These are phyloP conservation scores for Drosophila punjabiensis DNA, from an alignment of 1,140 invertebrate genomes.

Conservation along the genomic window DNA sequence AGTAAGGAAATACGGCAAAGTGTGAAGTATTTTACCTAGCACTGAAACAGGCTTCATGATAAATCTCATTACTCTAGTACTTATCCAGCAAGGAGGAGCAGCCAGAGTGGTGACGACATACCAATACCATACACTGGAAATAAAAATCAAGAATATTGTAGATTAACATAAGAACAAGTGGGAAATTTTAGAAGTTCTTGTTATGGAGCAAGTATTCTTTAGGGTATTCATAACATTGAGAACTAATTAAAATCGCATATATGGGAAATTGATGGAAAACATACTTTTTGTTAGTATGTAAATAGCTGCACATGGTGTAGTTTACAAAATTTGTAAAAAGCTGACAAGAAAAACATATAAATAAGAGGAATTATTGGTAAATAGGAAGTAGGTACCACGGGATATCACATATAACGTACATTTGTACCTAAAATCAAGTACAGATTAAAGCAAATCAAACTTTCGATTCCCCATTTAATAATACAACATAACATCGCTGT, in stretches of 20 bases:
- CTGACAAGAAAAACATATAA: background rate
- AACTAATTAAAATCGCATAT: background rate
- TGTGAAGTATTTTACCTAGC: slow-evolving; percentile 17
- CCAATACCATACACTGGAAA: background rate
- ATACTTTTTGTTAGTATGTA: background rate
- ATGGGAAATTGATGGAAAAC: background rate
- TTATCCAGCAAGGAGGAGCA: slow-evolving; percentile 2
- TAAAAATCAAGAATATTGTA: background rate
- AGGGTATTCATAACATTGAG: too few species aligned
- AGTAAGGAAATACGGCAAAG: slow-evolving; percentile 7
- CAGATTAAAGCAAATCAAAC: background rate
- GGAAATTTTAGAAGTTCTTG: background rate
- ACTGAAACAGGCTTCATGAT: slow-evolving; percentile 12
- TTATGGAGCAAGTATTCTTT: too few species aligned
- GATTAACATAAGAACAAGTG: background rate
- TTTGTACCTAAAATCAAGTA: background rate
- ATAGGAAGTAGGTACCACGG: too few species aligned
- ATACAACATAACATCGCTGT: too few species aligned
- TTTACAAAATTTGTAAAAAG: background rate
- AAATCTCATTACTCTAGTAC: slow-evolving; percentile 16
- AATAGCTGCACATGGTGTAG: background rate
- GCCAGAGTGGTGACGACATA: background rate
- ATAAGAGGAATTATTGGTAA: background rate
- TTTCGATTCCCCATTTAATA: background rate
- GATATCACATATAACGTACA: background rate